Evolutionary conservation across 2,888 invertebrate genomes (phyloP), one percentile per base, ranked within the genome.

Genomic region (Eupithecia pulchellata): DNA sequence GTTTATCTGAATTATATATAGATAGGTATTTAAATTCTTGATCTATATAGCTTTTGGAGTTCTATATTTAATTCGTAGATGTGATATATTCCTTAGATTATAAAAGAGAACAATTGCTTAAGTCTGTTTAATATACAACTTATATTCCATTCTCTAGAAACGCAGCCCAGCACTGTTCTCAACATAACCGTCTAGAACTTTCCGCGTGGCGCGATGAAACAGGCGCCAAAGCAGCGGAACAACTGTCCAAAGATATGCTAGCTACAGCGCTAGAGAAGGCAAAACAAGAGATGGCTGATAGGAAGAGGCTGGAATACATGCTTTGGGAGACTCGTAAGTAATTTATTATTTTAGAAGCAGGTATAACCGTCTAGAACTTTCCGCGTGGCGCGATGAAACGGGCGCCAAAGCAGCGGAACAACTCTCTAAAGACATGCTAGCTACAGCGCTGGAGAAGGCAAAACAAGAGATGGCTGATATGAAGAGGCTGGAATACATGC

Each of bases 261-360:
- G 95, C 96, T 75, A 96, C 96, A 0, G 98, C 98, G 0, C 91
- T 98, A 0, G 96, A 96, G 76, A 97, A 97, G 81, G 98, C 98
- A 0, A 97, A 97, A 84, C 95, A 96, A 70, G 97, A 97, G 79
- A 94, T 98, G 84, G 94, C 96, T 29, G 95, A 96, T 47, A 94
- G 98, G 69, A 96, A 97, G 84, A 96, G 96, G 77, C 95, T 97
- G 78, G 98, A 98, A 84, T 98, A 97, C 84, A 96, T 97, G 90
- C 95, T 97, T 29, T 98, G 97, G 97, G 95, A 96, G 76, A 87
- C 95, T 77, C 95, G 97, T 97, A 89, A 95, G 95, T 94, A 52
- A 8, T 58, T 2, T 61, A 36, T 8, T 4, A 30, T 30, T 30
- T 30, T 6, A n/a, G n/a, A n/a, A n/a, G n/a, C n/a, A n/a, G n/a